phyloP scores from a whole-genome alignment of 2,888 invertebrate species.

The Habrosyne pyritoides region DNA sequence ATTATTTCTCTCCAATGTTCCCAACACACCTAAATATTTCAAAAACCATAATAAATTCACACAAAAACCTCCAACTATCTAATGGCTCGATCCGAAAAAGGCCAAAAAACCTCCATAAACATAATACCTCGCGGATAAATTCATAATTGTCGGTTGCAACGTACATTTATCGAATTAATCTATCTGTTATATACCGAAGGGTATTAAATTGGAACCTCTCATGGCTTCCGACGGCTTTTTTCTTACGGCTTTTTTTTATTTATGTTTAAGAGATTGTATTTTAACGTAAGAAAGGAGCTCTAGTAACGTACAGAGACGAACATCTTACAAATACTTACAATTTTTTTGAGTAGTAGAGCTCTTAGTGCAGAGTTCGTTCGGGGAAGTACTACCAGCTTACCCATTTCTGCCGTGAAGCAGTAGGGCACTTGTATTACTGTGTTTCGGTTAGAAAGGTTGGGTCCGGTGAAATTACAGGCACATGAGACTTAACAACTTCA shows the following conservation, averaged over 20 bases:
- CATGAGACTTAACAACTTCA: no score
- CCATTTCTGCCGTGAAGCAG: no score
- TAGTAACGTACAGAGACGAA: no score
- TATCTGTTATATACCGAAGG: constrained; percentile 49
- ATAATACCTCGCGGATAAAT: constrained; percentile 54
- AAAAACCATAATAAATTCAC: constrained; percentile 7
- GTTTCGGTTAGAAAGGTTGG: no score
- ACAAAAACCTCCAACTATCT: constrained; percentile 3
- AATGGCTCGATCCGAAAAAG: constrained; percentile 1
- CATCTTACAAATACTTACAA: no score
- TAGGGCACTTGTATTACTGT: no score
- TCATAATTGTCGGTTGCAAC: constrained; percentile 63
- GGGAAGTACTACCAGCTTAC: no score
- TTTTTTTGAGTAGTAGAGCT: no score
- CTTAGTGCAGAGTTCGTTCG: no score
- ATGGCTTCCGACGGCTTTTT: constrained; percentile 50
- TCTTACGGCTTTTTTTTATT: constrained; percentile 14
- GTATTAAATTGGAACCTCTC: constrained; percentile 34
- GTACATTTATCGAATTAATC: constrained; percentile 73
- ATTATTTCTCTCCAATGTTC: not conserved
- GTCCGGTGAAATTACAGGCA: no score
- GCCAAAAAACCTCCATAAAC: constrained; percentile 24
- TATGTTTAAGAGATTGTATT: not conserved
- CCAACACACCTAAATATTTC: not conserved
- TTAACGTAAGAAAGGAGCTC: not conserved